Base-by-base conservation (phyloP, 2,888 invertebrate species). In the Lepidocyrtoides sp. region DNA sequence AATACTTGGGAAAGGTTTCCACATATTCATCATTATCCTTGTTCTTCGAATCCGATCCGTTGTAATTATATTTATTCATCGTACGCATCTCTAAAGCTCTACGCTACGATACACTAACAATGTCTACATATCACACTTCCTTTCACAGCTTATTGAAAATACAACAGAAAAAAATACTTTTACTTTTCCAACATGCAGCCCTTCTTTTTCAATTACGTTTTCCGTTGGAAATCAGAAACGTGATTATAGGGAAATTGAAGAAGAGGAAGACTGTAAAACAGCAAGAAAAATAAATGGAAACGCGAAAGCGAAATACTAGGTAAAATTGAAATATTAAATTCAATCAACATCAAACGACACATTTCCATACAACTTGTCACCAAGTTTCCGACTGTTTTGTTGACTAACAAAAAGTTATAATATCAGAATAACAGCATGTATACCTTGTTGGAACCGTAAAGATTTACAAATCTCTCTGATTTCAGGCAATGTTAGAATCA, bases 341-440 rank as follows among this genome's bases (percentile, higher is more conserved):
- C 26, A 60, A 60, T 60, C 17, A 17, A 66, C 66, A 66, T 66
- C 66, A 66, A 66, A 66, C 5, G 36, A 66, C 66, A 23, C 23
- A 60, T 29, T 63, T 63, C 14, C 23, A 17, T 8, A 10, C 20
- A 26, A 54, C 17, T 36, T 60, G 32, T 57, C 36, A 75, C 3
- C n/a, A 54, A 54, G 66, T n/a, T 66, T 66, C 32, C 12, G n/a
- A 29, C n/a, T 32, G n/a, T n/a, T n/a, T 66, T 66, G n/a, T 66
- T 66, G 29, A 12, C 36, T 26, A 32, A 36, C 36, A 23, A 75
- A 44, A 75, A 60, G 23, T 10, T 26, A 2, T 54, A 8, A 8
- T 36, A 44, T 14, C 1, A 14, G 44, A 44, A 54, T 20, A 14
- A 4, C 51, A n/a, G 17, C 20, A 17, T 2, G 17, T 54, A 17